These are phyloP conservation scores for Lordiphosa collinella DNA, from an alignment of 1,140 invertebrate genomes.

Conservation along the genomic window DNA sequence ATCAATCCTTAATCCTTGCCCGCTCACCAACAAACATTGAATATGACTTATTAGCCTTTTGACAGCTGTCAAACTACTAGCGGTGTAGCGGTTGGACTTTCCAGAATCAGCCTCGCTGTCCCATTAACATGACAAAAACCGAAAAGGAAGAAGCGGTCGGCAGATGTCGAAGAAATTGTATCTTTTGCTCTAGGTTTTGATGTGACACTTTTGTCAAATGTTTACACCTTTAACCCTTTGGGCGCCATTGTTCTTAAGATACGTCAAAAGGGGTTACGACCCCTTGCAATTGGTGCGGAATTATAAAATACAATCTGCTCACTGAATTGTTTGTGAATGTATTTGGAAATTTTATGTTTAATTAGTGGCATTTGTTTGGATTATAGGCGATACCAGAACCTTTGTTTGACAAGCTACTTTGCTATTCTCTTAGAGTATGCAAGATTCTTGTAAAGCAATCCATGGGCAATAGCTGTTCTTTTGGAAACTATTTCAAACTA, in stretches of 20 bases:
- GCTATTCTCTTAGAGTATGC: too few species aligned
- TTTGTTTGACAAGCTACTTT: too few species aligned
- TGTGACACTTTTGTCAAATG: conserved; percentile 78
- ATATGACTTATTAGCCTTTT: conserved; percentile 72
- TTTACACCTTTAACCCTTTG: conserved; percentile 78
- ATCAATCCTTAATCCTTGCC: conserved; percentile 58
- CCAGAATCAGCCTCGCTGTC: conserved; percentile 8
- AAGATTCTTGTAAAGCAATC: too few species aligned
- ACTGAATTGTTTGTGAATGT: conserved; percentile 45
- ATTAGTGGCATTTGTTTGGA: conserved; percentile 69
- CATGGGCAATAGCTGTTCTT: too few species aligned
- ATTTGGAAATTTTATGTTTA: conserved; percentile 69
- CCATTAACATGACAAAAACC: conserved; percentile 58
- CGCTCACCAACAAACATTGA: conserved; percentile 38
- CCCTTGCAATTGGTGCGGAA: conserved; percentile 2
- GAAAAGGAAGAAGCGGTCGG: conserved; percentile 1
- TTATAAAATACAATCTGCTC: conserved; percentile 35
- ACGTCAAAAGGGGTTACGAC: conserved; percentile 25
- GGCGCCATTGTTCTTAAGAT: conserved; percentile 45
- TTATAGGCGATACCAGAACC: conserved; percentile 10
- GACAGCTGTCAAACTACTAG: conserved; percentile 70
- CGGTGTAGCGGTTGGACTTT: conserved; percentile 21
- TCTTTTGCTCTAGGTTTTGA: conserved; percentile 37
- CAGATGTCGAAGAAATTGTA: conserved; percentile 51
- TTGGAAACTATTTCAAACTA: too few species aligned